phyloP scores from a whole-genome alignment of 2,888 invertebrate genomes.

The Euproctis similis region DNA sequence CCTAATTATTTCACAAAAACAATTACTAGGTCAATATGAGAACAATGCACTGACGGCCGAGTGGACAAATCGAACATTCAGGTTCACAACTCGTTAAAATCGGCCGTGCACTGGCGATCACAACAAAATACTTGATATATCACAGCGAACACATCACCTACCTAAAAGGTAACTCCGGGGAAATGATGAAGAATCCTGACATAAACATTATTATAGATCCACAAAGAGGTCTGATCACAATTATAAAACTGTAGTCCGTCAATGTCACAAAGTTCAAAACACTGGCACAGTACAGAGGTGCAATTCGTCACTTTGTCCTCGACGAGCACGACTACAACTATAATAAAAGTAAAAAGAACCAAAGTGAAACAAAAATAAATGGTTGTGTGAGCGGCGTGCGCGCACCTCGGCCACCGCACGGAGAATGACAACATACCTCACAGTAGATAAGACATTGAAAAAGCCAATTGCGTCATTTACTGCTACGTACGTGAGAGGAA shows the following conservation, averaged over 20 bases:
- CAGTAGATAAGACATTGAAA: constrained; percentile 75
- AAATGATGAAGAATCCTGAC: constrained; percentile 68
- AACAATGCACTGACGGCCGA: constrained; percentile 60
- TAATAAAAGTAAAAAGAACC: constrained; percentile 58
- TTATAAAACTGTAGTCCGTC: constrained; percentile 41
- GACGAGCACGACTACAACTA: too few relatives aligned
- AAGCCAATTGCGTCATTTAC: constrained; percentile 75
- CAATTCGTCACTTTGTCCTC: constrained; percentile 69
- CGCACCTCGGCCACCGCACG: constrained; percentile 63
- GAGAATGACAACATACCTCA: constrained; percentile 70
- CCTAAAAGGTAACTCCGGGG: constrained; percentile 64
- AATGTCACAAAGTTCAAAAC: constrained; percentile 67
- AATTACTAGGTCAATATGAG: constrained; percentile 56
- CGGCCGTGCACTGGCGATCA: constrained; percentile 44
- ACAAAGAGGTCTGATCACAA: constrained; percentile 35
- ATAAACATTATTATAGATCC: constrained; percentile 51
- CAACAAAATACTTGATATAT: constrained; percentile 31
- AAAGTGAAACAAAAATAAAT: constrained; percentile 62
- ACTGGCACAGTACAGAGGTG: constrained; percentile 60
- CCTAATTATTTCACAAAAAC: constrained; percentile 50
- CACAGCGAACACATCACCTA: constrained; percentile 49
- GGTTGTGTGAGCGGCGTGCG: constrained; percentile 48
- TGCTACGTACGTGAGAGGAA: constrained; percentile 71
- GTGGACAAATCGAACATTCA: constrained; percentile 60
- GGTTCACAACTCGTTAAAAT: constrained; percentile 54